Conservation (phyloP, 2,797 vertebrate genomes). For the Enteromius viviparus region DNA sequence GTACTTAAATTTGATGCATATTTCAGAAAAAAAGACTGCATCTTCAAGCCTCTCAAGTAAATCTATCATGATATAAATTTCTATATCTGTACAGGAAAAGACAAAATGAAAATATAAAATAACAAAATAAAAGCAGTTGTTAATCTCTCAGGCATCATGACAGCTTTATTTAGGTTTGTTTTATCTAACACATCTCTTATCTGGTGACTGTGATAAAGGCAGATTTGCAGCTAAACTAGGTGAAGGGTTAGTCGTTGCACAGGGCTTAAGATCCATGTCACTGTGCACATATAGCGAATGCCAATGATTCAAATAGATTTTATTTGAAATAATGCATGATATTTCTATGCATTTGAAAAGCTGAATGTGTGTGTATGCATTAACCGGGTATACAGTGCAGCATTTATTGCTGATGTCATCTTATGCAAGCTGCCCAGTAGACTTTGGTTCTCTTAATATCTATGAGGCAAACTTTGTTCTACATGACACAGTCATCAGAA, state of each 20-base stretch:
- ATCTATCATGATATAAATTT: neutral
- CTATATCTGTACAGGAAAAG: neutral
- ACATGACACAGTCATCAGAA: slow-evolving; percentile 6
- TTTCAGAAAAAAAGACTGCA: neutral
- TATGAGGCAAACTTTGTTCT: slow-evolving; percentile 34
- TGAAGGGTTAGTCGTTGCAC: slow-evolving; percentile 33
- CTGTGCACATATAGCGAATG: too few species aligned
- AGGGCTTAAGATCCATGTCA: neutral
- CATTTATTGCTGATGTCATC: neutral
- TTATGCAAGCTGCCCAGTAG: slow-evolving; percentile 38
- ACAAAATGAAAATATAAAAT: neutral
- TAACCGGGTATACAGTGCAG: neutral
- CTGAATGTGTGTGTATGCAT: neutral
- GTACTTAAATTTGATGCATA: neutral
- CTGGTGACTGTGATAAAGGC: slow-evolving; percentile 8
- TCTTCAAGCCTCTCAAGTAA: neutral
- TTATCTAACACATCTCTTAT: slow-evolving; percentile 15
- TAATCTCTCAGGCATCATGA: neutral
- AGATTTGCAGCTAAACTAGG: neutral
- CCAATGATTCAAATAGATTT: neutral
- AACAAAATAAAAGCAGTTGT: too few species aligned
- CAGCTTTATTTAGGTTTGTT: neutral
- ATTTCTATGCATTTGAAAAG: neutral
- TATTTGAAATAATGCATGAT: neutral
- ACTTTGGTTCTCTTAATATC: slow-evolving; percentile 32